phyloP scores from a whole-genome alignment of 2,797 vertebrate genomes.

The Galagoides demidoff region DNA sequence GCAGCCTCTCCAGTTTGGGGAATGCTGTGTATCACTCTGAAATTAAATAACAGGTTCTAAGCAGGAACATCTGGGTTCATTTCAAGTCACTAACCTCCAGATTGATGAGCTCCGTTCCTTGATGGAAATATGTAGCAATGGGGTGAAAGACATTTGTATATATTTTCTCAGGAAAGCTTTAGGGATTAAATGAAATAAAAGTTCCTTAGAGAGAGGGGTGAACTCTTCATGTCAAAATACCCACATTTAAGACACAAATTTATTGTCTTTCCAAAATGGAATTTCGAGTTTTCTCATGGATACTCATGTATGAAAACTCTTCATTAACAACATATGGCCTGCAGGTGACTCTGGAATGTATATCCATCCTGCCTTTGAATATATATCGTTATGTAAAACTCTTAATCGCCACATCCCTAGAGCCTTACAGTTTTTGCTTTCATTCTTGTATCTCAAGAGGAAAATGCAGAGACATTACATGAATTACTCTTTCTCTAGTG shows the following conservation, averaged over 20 bases:
- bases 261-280: conserved; percentile 31
- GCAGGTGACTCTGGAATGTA: conserved; percentile 14
- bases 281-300: not conserved
- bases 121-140: not conserved
- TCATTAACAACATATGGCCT: conserved; percentile 34
- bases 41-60: not conserved
- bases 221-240: conserved; percentile 6
- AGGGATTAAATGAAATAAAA: conserved; percentile 29
- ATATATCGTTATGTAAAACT: conserved; percentile 31
- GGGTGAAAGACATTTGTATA: not conserved
- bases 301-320: not conserved
- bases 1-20: not conserved
- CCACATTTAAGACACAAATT: conserved; percentile 10
- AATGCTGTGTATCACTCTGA: not conserved
- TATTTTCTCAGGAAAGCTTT: conserved; percentile 38
- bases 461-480: conserved; percentile 36
- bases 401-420: not conserved
- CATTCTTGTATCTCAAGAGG: conserved; percentile 13
- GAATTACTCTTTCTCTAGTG: not conserved
- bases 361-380: not conserved
- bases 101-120: not conserved
- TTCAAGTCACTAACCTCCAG: not conserved
- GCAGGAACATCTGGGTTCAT: not conserved
- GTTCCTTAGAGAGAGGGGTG: not conserved
- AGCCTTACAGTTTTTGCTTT: conserved; percentile 44